Percentiles rank a stretch among this genome's conserved stretches.
phyloP scores from a whole-genome alignment of 2,113 vertebrate species.

The Heliornis fulica region DNA sequence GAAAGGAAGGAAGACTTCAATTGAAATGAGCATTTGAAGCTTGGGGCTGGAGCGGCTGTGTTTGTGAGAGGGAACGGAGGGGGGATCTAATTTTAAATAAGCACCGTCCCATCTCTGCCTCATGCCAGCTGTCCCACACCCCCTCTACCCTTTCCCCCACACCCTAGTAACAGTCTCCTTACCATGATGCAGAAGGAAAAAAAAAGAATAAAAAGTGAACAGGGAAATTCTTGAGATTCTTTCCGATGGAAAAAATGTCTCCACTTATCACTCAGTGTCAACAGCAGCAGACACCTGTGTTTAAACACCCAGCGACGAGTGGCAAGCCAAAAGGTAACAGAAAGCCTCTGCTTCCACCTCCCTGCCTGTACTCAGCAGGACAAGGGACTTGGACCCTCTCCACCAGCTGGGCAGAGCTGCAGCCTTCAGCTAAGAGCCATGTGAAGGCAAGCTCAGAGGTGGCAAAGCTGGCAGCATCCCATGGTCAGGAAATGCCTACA shows the following conservation, averaged over 20 bases:
- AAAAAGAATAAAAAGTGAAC: constrained; percentile 40
- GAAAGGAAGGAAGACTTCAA: not conserved
- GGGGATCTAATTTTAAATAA: not conserved
- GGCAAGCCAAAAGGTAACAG: constrained; percentile 24
- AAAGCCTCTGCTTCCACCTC: not conserved
- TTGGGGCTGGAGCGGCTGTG: not conserved
- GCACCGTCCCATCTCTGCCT: not conserved
- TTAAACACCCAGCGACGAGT: not conserved
- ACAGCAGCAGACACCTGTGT: constrained; percentile 57
- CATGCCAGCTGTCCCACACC: not conserved
- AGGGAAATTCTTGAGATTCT: constrained; percentile 69
- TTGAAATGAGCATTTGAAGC: not conserved
- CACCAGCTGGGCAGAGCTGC: accelerated
- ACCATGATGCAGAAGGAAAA: not conserved
- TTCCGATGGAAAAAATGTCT: constrained; percentile 68
- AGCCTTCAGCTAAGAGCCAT: accelerated
- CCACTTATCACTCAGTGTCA: constrained; percentile 64
- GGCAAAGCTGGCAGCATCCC: not conserved
- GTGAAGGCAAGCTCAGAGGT: not conserved
- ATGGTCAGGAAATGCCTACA: not conserved
- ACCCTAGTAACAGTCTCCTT: not conserved
- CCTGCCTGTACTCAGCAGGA: accelerated
- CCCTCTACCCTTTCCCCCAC: too few species aligned
- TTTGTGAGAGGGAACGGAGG: not conserved
- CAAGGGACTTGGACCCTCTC: not conserved